Conservation (phyloP, 2,113 vertebrate genomes). For the Dunckerocampus dactyliophorus region DNA sequence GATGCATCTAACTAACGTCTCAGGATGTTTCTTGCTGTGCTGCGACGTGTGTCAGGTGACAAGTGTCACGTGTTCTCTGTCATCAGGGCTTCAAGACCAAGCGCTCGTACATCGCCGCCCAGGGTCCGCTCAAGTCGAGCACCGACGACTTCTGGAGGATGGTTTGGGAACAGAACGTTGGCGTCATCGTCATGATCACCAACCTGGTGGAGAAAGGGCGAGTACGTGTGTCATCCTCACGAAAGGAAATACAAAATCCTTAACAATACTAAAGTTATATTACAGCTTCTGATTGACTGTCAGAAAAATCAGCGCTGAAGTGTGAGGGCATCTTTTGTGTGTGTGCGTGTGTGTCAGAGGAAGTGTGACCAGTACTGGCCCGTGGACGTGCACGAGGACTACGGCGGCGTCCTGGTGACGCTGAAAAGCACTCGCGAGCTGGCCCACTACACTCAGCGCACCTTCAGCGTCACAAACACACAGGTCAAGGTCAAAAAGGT, state of each 20-base stretch:
- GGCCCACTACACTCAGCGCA: constrained; percentile 89
- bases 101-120: constrained; percentile 93
- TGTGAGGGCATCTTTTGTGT: neutral
- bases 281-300: too few relatives aligned
- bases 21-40: too few relatives aligned
- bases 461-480: constrained; percentile 83
- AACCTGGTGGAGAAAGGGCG: constrained; percentile 95
- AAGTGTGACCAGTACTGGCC: constrained; percentile 99
- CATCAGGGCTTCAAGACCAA: constrained; percentile 87
- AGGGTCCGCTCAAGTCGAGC: constrained; percentile 90
- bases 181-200: constrained; percentile 95
- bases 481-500: constrained; percentile 77
- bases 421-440: constrained; percentile 79
- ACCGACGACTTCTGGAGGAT: constrained; percentile 97
- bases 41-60: too few relatives aligned
- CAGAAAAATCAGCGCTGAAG: too few relatives aligned
- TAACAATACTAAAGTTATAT: too few relatives aligned
- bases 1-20: too few relatives aligned
- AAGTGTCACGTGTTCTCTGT: neutral
- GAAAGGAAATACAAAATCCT: too few relatives aligned
- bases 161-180: constrained; percentile 95
- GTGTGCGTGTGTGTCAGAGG: constrained; percentile 72
- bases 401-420: constrained; percentile 84
- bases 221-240: constrained; percentile 65
- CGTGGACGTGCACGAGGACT: constrained; percentile 85